Base-by-base conservation (phyloP, 1,140 invertebrate species). In the Drosophila pseudoananassae region DNA sequence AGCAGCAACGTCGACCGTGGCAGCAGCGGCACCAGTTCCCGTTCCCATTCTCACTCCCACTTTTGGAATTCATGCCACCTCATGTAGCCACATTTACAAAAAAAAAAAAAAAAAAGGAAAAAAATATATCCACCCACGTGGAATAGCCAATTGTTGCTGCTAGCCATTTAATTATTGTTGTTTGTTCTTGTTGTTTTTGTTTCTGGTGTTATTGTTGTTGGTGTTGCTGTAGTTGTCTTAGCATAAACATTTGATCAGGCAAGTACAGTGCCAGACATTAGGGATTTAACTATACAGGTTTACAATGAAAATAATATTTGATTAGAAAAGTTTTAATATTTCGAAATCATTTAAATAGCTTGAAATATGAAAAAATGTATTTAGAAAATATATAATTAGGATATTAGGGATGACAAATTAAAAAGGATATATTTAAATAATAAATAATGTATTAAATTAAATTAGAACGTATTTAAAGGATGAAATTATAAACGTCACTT, bases 101-200 rank as follows among this genome's bases (percentile, higher is more conserved):
- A 36, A 12, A 36, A 36, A 36, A 36, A 36, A 36, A 12, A n/a
- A n/a, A 12, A 36, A 38, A 43, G 63, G 27, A 15, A 12, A 36
- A 36, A 12, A 36, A 12, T 31, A 69, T 54, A 78, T 82, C 61
- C 76, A 73, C 77, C 77, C 81, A 84, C 80, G 80, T 83, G 76
- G 66, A 43, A 65, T 65, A 63, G 71, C 59, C 63, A 61, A 75
- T 76, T 69, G 65, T 54, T 55, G 66, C 43, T 69, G 66, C 63
- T 20, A 25, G 23, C 33, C 23, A n/a, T 51, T 8, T 45, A 43
- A 43, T 57, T 70, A 57, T 54, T 81, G 58, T 60, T 81, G 7
- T 40, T 43, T 15, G n/a, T 43, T 43, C n/a, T 17, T 14, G 2
- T 17, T 43, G 14, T 43, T 40, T 4, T 53, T 81, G 58, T 60